These are phyloP conservation scores for Gymnocephalus cernua DNA, from an alignment of 2,113 vertebrate genomes.

Conservation along the genomic window DNA sequence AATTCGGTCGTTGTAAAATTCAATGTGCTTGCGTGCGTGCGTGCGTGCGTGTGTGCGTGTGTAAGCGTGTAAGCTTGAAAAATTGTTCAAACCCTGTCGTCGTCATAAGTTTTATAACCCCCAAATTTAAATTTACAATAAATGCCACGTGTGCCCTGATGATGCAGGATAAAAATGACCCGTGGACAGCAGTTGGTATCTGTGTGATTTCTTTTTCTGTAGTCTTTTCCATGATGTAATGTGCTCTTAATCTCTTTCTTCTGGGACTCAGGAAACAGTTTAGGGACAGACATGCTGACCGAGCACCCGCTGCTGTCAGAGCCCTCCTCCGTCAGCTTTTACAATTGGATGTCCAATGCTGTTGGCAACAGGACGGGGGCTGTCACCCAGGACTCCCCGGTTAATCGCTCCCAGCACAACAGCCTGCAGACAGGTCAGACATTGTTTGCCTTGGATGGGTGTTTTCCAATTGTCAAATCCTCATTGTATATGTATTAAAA, in stretches of 20 bases:
- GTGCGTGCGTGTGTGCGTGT: not conserved
- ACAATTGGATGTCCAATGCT: slow-evolving; percentile 99
- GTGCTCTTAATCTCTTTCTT: not conserved
- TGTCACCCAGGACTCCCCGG: slow-evolving; percentile 88
- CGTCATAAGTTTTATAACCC: not conserved
- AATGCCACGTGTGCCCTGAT: not conserved
- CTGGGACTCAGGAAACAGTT: slow-evolving; percentile 84
- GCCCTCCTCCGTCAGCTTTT: slow-evolving; percentile 97
- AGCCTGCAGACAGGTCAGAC: slow-evolving; percentile 93
- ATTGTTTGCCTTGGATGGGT: fast-evolving
- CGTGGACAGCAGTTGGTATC: not conserved
- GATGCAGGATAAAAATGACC: slow-evolving; percentile 1
- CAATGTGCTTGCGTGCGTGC: not conserved
- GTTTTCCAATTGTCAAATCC: not conserved
- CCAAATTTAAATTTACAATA: not conserved
- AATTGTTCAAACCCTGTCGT: not conserved
- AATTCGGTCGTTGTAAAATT: too few species aligned
- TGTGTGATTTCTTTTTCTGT: not conserved
- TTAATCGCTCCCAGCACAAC: slow-evolving; percentile 91
- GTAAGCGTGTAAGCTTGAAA: not conserved
- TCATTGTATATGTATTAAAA: not conserved
- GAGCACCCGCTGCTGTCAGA: slow-evolving; percentile 96
- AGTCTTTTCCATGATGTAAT: slow-evolving; percentile 13
- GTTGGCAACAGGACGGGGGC: slow-evolving; percentile 93
- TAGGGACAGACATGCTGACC: slow-evolving; percentile 92